phyloP scores from a whole-genome alignment of 1,140 invertebrate species.

The Drosophila pallidifrons region DNA sequence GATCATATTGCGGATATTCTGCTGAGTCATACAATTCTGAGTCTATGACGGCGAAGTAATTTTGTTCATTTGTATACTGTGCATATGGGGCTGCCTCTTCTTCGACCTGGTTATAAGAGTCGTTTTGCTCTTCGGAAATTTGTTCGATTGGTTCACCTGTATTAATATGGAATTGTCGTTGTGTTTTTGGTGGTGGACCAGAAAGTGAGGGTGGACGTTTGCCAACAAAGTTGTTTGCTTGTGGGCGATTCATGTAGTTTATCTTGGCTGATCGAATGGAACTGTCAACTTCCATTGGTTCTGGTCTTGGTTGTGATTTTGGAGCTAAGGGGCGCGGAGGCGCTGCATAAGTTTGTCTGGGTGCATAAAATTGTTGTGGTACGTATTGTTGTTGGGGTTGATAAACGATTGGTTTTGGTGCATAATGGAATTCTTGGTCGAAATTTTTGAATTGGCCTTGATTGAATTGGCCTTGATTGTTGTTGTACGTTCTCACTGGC shows the following conservation, averaged over 20 bases:
- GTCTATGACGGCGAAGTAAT: too few species aligned
- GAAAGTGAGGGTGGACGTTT: slow-evolving; percentile 1
- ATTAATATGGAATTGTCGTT: slow-evolving; percentile 4
- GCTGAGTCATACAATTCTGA: too few species aligned
- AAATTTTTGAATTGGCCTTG: background rate
- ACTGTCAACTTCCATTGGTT: slow-evolving; percentile 8
- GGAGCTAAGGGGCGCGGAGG: background rate
- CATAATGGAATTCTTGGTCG: background rate
- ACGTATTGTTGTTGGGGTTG: too few species aligned
- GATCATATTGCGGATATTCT: too few species aligned
- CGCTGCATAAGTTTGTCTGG: background rate
- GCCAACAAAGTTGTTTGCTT: background rate
- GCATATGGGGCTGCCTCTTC: background rate
- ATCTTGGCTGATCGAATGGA: background rate
- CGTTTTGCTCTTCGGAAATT: too few species aligned
- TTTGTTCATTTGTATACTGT: too few species aligned
- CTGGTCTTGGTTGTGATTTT: slow-evolving; percentile 4
- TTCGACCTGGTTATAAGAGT: too few species aligned
- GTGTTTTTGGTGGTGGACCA: slow-evolving; percentile 1
- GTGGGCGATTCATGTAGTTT: slow-evolving; percentile 5
- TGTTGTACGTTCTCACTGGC: too few species aligned
- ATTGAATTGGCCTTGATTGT: background rate
- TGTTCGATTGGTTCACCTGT: too few species aligned
- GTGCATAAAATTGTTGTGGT: too few species aligned
- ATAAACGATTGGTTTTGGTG: background rate